Evolutionary conservation across 64 coral and sea anemone genomes (phyloP).

Genomic region (Acropora yongei): DNA sequence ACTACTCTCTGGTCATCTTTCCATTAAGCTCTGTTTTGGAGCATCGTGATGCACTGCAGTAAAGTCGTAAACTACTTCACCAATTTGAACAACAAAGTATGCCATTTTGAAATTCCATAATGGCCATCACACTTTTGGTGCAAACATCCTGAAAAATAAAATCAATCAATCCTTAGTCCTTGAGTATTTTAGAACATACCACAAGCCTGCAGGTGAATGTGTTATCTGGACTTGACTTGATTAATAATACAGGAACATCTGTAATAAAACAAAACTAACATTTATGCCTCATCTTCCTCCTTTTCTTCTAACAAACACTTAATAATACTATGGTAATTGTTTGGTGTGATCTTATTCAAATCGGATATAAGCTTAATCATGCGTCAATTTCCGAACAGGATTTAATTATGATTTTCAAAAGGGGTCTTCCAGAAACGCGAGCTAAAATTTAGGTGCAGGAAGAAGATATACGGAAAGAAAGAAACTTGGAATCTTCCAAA

Average conservation of each 20-base stretch:
- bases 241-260: too few species aligned
- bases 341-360: neutral
- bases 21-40: neutral
- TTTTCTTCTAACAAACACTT: neutral
- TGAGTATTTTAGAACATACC: neutral
- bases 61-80: neutral
- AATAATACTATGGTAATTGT: neutral
- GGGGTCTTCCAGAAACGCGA: neutral
- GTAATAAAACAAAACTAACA: neutral
- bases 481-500: too few species aligned
- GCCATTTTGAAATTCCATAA: conserved; percentile 23
- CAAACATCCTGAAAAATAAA: conserved; percentile 1
- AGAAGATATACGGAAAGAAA: too few species aligned
- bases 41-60: neutral
- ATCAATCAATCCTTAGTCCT: neutral
- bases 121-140: neutral
- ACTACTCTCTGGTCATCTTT: conserved; percentile 41
- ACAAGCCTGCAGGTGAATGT: neutral
- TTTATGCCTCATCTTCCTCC: neutral
- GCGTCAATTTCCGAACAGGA: neutral
- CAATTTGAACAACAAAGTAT: too few species aligned
- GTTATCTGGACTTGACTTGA: neutral
- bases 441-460: neutral
- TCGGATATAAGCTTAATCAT: neutral
- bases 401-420: neutral